These are phyloP conservation scores for Hippoglossus hippoglossus DNA, from an alignment of 2,797 vertebrate species.

Conservation along the genomic window DNA sequence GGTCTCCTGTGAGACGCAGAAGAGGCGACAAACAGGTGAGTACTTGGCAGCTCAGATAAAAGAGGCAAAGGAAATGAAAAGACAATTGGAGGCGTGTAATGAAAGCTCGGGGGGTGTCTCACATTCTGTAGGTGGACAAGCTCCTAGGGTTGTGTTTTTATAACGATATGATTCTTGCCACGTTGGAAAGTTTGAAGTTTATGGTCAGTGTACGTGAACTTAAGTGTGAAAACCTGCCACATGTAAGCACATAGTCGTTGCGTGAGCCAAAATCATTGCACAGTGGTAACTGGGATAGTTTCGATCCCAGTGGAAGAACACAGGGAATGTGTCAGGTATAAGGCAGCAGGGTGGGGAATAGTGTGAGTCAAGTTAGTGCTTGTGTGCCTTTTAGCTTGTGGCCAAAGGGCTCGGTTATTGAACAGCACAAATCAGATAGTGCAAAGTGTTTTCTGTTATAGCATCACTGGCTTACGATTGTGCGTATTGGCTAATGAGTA, in stretches of 20 bases:
- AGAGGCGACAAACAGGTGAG: slow-evolving; percentile 74
- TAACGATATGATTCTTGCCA: background rate
- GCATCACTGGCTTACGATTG: background rate
- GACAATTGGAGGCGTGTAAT: fast-evolving
- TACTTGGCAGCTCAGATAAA: background rate
- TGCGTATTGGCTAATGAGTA: background rate
- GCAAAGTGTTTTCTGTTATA: background rate
- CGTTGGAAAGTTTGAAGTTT: background rate
- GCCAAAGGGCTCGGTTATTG: background rate
- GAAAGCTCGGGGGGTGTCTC: background rate
- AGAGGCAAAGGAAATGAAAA: background rate
- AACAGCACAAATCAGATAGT: slow-evolving; percentile 2
- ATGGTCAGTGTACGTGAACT: background rate
- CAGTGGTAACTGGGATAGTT: background rate
- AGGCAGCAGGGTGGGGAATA: background rate
- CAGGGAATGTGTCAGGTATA: background rate
- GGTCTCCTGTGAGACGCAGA: slow-evolving; percentile 74
- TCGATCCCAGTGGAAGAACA: background rate
- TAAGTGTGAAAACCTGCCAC: background rate
- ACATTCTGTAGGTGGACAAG: background rate
- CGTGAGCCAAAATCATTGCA: background rate
- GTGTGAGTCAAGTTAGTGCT: slow-evolving; percentile 8
- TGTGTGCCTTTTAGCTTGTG: slow-evolving; percentile 7
- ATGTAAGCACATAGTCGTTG: background rate
- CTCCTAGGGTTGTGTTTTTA: background rate